These are phyloP conservation scores for Etheostoma perlongum DNA, from an alignment of 2,797 vertebrate genomes.

Conservation along the genomic window DNA sequence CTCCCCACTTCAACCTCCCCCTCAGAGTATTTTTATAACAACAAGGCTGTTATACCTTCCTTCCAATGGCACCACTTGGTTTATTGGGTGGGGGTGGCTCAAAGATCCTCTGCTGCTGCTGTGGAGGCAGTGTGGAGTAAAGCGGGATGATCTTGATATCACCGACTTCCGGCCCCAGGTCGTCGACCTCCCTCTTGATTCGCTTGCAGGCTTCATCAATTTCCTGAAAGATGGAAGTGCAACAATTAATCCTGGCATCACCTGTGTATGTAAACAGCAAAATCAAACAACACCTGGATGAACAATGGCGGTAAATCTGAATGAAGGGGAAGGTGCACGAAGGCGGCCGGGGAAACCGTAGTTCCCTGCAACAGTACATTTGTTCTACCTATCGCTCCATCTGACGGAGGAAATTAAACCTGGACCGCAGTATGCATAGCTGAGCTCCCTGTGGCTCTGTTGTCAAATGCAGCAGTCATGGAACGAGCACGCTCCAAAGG, in stretches of 20 bases:
- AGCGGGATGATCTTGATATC: constrained; percentile 99
- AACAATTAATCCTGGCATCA: constrained; percentile 49
- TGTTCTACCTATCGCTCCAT: constrained; percentile 83
- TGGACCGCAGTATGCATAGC: constrained; percentile 81
- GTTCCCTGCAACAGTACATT: constrained; percentile 79
- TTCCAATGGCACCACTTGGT: constrained; percentile 92
- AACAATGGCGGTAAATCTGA: constrained; percentile 49
- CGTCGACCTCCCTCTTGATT: constrained; percentile 97
- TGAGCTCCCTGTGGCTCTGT: constrained; percentile 83
- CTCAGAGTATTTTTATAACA: constrained; percentile 52
- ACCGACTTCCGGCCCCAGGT: constrained; percentile 95
- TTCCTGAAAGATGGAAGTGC: constrained; percentile 83
- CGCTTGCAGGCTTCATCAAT: constrained; percentile 97
- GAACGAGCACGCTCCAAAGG: constrained; percentile 48
- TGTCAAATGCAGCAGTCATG: constrained; percentile 84
- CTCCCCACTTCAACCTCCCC: constrained; percentile 37
- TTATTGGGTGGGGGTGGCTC: constrained; percentile 96
- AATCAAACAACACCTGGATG: constrained; percentile 58
- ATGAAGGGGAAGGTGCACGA: constrained; percentile 28
- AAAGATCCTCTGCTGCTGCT: constrained; percentile 97
- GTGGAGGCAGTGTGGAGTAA: constrained; percentile 95
- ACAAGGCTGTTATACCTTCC: constrained; percentile 87
- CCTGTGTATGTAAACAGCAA: constrained; percentile 39
- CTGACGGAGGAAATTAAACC: constrained; percentile 86
- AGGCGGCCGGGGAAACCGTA: constrained; percentile 62